Evolutionary conservation across 2,797 vertebrate genomes (phyloP).

Genomic region (Mus spretus): DNA sequence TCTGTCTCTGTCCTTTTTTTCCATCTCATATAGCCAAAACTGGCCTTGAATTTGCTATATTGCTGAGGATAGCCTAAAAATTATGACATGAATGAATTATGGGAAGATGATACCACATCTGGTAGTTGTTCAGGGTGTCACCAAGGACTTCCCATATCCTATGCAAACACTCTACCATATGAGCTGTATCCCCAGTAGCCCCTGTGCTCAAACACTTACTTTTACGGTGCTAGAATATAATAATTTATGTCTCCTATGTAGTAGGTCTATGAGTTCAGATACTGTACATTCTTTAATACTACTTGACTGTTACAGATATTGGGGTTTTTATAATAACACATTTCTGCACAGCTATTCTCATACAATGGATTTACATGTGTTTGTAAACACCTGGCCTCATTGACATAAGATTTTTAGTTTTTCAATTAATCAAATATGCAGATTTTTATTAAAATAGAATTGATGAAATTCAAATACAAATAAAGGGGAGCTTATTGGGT

Average conservation of each 20-base stretch:
- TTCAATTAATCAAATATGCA: neutral
- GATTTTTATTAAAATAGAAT: neutral
- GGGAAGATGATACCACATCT: neutral
- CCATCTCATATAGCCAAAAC: neutral
- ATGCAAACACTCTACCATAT: neutral
- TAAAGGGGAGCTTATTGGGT: neutral
- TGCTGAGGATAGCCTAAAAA: neutral
- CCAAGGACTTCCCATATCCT: neutral
- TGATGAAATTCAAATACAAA: neutral
- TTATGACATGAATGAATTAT: neutral
- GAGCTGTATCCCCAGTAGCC: neutral
- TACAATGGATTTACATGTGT: neutral
- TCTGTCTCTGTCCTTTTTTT: neutral
- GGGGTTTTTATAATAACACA: neutral
- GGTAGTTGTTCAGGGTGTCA: too few species aligned
- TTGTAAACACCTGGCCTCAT: neutral
- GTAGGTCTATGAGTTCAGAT: neutral
- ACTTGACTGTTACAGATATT: neutral
- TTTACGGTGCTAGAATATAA: neutral
- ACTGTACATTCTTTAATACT: too few species aligned
- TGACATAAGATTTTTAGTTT: neutral
- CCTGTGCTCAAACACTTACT: neutral
- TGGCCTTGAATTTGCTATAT: neutral
- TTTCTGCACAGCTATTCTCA: neutral
- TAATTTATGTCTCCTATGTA: neutral